Percentiles rank a stretch among this genome's conserved stretches.
These are phyloP conservation scores for Myotis planiceps DNA, from an alignment of 2,797 vertebrate species.

Conservation along the genomic window DNA sequence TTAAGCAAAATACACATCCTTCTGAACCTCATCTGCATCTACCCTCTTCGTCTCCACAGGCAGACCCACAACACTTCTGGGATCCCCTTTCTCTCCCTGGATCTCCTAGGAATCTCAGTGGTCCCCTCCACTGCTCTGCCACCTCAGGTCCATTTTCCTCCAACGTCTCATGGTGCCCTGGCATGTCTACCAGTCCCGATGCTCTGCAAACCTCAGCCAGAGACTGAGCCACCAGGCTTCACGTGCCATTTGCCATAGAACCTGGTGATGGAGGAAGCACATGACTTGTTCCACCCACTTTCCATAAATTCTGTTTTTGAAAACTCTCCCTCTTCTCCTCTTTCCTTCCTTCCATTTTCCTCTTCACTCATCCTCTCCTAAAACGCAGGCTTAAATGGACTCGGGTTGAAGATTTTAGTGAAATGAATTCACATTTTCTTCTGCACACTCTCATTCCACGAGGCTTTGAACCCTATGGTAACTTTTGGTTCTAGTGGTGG, in stretches of 20 bases:
- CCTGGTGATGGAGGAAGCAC: not conserved
- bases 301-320: not conserved
- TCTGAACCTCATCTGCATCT: not conserved
- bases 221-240: fast-evolving
- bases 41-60: not conserved
- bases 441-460: not conserved
- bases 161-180: too few relatives aligned
- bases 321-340: not conserved
- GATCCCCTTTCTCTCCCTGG: not conserved
- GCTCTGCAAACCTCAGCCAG: not conserved
- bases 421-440: not conserved
- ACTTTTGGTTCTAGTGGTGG: not conserved
- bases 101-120: not conserved
- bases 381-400: not conserved
- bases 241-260: not conserved
- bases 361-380: not conserved
- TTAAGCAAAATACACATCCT: not conserved
- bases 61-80: not conserved
- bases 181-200: not conserved
- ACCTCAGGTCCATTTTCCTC: not conserved
- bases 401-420: not conserved
- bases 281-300: too few relatives aligned
- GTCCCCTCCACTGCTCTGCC: not conserved
- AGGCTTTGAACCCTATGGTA: not conserved
- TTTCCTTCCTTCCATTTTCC: not conserved